Conservation (phyloP, 2,113 vertebrate species). For the Aythya baeri region DNA sequence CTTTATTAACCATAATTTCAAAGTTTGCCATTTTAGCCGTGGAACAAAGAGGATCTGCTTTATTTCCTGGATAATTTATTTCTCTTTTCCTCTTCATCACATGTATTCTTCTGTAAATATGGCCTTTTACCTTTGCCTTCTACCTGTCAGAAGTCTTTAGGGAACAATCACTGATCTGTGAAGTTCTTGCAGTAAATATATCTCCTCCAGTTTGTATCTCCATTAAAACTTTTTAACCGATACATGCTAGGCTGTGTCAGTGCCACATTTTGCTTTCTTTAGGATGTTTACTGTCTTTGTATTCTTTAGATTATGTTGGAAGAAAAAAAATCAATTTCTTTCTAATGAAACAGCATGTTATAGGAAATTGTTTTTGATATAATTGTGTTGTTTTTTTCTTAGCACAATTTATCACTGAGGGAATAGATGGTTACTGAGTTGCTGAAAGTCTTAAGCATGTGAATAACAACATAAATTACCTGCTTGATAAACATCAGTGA, state of each 20-base stretch:
- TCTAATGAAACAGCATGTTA: background rate
- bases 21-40: background rate
- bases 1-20: background rate
- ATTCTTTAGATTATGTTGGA: background rate
- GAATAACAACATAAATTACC: slow-evolving; percentile 26
- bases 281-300: background rate
- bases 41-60: background rate
- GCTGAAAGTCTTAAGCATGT: background rate
- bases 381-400: background rate
- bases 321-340: background rate
- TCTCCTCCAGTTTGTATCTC: background rate
- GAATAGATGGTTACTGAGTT: background rate
- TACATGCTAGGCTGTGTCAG: background rate
- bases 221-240: background rate
- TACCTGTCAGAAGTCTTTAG: background rate
- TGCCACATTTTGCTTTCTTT: background rate
- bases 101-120: background rate
- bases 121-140: background rate
- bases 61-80: background rate
- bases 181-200: background rate
- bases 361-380: background rate
- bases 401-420: background rate
- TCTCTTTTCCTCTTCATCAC: background rate
- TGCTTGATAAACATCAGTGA: slow-evolving; percentile 1
- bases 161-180: background rate